A percentile compares a stretch with the other conserved stretches of the same genome.
Conservation (phyloP, 1,140 invertebrate species). For the Drosophila sp. region DNA sequence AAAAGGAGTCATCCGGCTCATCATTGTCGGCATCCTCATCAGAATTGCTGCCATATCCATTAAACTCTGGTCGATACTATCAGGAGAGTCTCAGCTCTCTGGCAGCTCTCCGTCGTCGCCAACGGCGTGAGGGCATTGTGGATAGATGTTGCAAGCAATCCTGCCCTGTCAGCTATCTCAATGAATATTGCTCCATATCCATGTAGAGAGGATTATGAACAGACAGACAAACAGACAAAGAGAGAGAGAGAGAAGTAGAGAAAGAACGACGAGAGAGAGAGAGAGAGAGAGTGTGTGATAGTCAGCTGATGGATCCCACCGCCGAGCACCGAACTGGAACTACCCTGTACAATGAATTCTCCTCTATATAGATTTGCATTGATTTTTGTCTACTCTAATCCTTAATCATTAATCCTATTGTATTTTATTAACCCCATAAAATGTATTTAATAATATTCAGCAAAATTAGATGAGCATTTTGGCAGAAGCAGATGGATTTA, state of each 20-base stretch:
- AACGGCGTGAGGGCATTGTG: constrained; percentile 56
- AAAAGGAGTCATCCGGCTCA: constrained; percentile 40
- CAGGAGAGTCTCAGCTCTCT: constrained; percentile 46
- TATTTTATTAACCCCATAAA: background rate
- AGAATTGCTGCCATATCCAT: constrained; percentile 36
- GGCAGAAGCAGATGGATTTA: background rate
- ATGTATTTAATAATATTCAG: constrained; percentile 5
- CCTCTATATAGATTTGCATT: constrained; percentile 9
- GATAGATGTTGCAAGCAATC: constrained; percentile 61
- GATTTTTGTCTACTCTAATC: constrained; percentile 5
- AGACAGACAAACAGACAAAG: background rate
- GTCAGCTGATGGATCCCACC: constrained; percentile 8
- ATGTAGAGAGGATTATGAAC: constrained; percentile 16
- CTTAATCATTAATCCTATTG: background rate
- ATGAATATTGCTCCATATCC: constrained; percentile 52
- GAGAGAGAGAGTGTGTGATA: constrained; percentile 1
- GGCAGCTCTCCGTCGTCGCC: constrained; percentile 54
- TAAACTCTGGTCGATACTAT: constrained; percentile 37
- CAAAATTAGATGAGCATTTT: background rate
- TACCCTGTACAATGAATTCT: constrained; percentile 12
- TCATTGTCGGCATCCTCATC: constrained; percentile 8
- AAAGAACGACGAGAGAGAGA: background rate
- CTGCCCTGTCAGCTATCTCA: constrained; percentile 42
- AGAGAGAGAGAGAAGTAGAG: background rate
- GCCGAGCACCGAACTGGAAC: constrained; percentile 9